Base-by-base conservation (phyloP, 2,888 invertebrate genomes). In the Eupithecia exiguata region DNA sequence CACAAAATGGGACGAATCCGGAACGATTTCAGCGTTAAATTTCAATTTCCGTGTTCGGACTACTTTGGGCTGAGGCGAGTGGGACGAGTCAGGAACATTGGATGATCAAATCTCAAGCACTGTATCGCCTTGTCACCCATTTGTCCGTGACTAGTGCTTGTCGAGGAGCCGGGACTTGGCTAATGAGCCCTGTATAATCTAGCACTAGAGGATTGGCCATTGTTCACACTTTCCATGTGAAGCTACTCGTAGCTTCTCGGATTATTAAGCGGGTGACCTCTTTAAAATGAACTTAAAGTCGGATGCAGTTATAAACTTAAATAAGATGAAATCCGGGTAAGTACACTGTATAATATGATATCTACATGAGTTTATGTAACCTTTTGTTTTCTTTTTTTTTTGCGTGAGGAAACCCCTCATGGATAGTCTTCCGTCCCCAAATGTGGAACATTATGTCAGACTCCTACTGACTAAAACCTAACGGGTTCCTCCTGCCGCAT, bases 151-250 rank as follows among this genome's bases (percentile, higher is more conserved):
- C 53, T 53, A 12, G 9, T 10, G 53, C 2, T 21, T 9, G n/a
- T 46, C 49, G 7, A n/a, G 49, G 49, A 49, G 53, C 49, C 18
- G 49, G n/a, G n/a, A n/a, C 25, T 58, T 14, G 14, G 25, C 58
- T 58, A 58, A 58, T 25, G 58, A 25, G 14, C 25, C 25, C 58
- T 58, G 58, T 25, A 12, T 58, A 58, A 58, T 58, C 25, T 14
- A 58, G 58, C 58, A 58, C 58, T 25, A 12, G 25, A 25, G 25
- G 58, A 58, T 58, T 25, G 58, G 58, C 58, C 58, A 25, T 58
- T 25, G 58, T 58, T 58, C 58, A 58, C 21, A 58, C 58, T 58
- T 58, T 58, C 5, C 58, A 58, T 58, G 58, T 58, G 25, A 5
- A 25, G 25, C 58, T 58, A n/a, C n/a, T n/a, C n/a, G n/a, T n/a